These are phyloP conservation scores for Syngnathus rostellatus DNA, from an alignment of 2,797 vertebrate genomes.

Conservation along the genomic window DNA sequence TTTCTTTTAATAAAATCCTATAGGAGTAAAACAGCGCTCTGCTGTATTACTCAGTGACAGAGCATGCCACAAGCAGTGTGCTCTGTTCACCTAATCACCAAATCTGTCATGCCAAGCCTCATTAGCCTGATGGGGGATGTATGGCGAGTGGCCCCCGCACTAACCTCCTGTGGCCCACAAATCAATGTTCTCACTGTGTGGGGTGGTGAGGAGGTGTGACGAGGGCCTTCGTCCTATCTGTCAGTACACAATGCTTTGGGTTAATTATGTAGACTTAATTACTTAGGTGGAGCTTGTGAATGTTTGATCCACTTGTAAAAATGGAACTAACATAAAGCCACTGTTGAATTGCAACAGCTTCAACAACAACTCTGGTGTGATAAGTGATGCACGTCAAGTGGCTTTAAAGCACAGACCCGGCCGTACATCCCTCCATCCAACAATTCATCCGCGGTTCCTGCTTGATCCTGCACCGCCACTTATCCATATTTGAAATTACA, in stretches of 20 bases:
- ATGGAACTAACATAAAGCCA: slow-evolving; percentile 56
- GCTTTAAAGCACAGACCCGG: slow-evolving; percentile 58
- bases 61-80: slow-evolving; percentile 35
- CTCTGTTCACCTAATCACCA: slow-evolving; percentile 41
- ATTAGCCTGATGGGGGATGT: slow-evolving; percentile 62
- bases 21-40: slow-evolving; percentile 7
- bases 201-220: slow-evolving; percentile 19
- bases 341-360: slow-evolving; percentile 45
- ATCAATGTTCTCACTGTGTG: slow-evolving; percentile 53
- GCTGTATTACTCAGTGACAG: slow-evolving; percentile 30
- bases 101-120: slow-evolving; percentile 49
- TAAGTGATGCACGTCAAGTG: slow-evolving; percentile 54
- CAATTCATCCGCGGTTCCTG: slow-evolving; percentile 40
- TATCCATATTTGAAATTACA: slow-evolving; percentile 67
- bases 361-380: slow-evolving; percentile 39
- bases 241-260: slow-evolving; percentile 30
- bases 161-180: slow-evolving; percentile 46
- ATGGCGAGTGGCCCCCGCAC: slow-evolving; percentile 35
- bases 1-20: slow-evolving; percentile 22
- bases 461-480: slow-evolving; percentile 58
- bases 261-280: slow-evolving; percentile 60
- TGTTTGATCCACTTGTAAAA: slow-evolving; percentile 43
- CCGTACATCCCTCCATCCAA: slow-evolving; percentile 45
- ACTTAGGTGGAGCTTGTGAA: slow-evolving; percentile 47
- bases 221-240: slow-evolving; percentile 21